These are phyloP conservation scores for Penelope pileata DNA, from an alignment of 2,113 vertebrate genomes.

Conservation along the genomic window DNA sequence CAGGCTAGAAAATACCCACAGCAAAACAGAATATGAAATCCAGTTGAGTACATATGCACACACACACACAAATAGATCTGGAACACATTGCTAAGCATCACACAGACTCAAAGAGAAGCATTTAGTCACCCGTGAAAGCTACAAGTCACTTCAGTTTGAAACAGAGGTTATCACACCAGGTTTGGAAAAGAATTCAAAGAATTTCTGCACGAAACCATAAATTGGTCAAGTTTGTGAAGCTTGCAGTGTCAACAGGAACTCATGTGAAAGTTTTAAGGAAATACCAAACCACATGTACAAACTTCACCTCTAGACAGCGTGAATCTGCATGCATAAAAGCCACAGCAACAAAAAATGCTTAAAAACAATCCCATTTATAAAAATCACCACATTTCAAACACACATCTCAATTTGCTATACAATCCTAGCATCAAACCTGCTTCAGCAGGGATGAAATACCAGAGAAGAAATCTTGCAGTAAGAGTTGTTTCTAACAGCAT, in stretches of 20 bases:
- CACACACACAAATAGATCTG: not conserved
- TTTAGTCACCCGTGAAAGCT: not conserved
- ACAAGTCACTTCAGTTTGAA: not conserved
- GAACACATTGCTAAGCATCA: not conserved
- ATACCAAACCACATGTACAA: not conserved
- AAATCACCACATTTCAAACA: not conserved
- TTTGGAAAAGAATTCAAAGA: not conserved
- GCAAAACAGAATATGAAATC: not conserved
- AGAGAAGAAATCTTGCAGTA: not conserved
- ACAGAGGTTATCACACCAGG: not conserved
- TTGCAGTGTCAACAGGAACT: not conserved
- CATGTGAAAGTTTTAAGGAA: not conserved
- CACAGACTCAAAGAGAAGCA: not conserved
- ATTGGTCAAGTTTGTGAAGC: not conserved
- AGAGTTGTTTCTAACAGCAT: not conserved
- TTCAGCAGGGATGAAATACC: not conserved
- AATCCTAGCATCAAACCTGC: not conserved
- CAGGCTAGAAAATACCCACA: not conserved
- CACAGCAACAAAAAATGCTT: conserved; percentile 6
- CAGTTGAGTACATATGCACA: not conserved
- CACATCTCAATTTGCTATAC: not conserved
- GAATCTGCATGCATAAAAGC: not conserved
- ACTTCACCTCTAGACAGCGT: not conserved
- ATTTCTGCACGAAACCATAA: not conserved
- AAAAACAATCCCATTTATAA: not conserved